phyloP scores from a whole-genome alignment of 2,888 invertebrate genomes.

The Bombylius major region DNA sequence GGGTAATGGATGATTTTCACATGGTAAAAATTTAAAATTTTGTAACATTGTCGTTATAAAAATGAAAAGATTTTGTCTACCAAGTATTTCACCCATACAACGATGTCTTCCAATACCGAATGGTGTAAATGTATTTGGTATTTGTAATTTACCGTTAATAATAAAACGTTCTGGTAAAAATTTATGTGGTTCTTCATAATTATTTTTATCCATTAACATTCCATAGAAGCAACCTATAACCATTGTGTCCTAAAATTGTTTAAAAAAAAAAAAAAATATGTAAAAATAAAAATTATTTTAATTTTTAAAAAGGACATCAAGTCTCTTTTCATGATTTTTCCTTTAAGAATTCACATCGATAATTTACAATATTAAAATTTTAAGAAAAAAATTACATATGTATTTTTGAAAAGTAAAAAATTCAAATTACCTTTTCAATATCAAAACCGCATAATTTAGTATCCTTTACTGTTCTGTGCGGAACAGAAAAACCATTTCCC shows the following conservation, averaged over 20 bases:
- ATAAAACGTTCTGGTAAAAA: conserved; percentile 69
- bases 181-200: conserved; percentile 54
- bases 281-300: background rate
- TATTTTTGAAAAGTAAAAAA: background rate
- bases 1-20: conserved; percentile 51
- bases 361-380: no score
- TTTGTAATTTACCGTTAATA: conserved; percentile 43
- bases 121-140: conserved; percentile 60
- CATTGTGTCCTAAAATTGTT: conserved; percentile 56
- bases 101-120: conserved; percentile 69
- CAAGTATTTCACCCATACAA: conserved; percentile 68
- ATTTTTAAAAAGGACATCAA: background rate
- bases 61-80: conserved; percentile 63
- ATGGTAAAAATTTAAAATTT: conserved; percentile 52
- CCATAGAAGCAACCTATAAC: conserved; percentile 63
- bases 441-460: conserved; percentile 57
- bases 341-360: background rate
- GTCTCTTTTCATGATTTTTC: background rate
- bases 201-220: conserved; percentile 52
- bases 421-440: conserved; percentile 55
- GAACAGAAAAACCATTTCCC: conserved; percentile 64
- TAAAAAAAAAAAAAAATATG: background rate
- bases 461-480: conserved; percentile 62
- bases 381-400: no score
- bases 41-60: conserved; percentile 63